Conservation (phyloP, 2,113 vertebrate genomes). For the Austrofundulus limnaeus region DNA sequence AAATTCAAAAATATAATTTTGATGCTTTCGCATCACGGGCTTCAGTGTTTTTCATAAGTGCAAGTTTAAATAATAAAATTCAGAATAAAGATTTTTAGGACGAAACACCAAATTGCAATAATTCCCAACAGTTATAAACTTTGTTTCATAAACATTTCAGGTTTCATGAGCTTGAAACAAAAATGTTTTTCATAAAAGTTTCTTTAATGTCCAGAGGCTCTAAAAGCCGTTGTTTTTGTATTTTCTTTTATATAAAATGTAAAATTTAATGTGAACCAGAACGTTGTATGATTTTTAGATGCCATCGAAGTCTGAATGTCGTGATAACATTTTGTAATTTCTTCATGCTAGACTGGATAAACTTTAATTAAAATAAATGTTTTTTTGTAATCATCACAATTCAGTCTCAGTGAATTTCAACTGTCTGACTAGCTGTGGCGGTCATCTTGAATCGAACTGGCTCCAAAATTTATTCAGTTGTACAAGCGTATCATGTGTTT, state of each 20-base stretch:
- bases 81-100: too few relatives aligned
- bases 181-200: too few relatives aligned
- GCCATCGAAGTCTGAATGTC: background rate
- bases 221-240: slow-evolving; percentile 21
- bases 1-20: too few relatives aligned
- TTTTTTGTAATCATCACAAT: background rate
- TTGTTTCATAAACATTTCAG: too few relatives aligned
- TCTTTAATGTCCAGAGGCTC: too few relatives aligned
- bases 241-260: slow-evolving; percentile 30
- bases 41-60: too few relatives aligned
- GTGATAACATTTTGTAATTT: slow-evolving; percentile 4
- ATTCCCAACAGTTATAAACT: background rate
- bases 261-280: background rate
- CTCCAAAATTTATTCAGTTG: too few relatives aligned
- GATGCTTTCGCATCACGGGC: background rate
- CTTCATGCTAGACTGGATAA: background rate
- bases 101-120: background rate
- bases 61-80: too few relatives aligned
- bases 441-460: too few relatives aligned
- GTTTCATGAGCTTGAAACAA: too few relatives aligned
- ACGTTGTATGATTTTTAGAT: slow-evolving; percentile 38
- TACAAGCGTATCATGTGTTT: too few relatives aligned
- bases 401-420: background rate
- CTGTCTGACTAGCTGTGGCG: background rate
- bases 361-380: background rate